Base-by-base conservation (phyloP, 2,888 invertebrate genomes). In the Agrilus biguttatus region DNA sequence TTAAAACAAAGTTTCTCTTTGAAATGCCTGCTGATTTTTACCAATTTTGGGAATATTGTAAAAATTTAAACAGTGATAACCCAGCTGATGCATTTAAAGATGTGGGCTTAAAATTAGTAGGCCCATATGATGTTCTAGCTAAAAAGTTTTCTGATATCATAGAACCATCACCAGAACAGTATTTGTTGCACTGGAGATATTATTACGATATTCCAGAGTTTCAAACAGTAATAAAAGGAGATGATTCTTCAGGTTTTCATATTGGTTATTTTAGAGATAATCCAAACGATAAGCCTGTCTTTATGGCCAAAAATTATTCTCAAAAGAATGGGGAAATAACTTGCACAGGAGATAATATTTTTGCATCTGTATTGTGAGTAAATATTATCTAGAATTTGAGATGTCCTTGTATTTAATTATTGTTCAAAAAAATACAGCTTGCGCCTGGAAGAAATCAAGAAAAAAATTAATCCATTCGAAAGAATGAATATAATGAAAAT, bases 141-240 rank as follows among this genome's bases (percentile, higher is more conserved):
- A 80, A 78, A 6, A 75, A 74, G 55, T 71, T 84, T 48, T 53
- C 55, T 45, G 55, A 57, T 39, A 72, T 71, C 2, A 63, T 66
- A 44, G 60, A 75, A 19, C 50, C 53, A 47, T 64, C 72, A 1
- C 65, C 74, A 45, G 72, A 77, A 47, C 68, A 78, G 46, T 86
- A 81, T 60, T 71, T 90, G 39, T 66, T 78, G 8, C 90, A 93
- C 61, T 92, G 89, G 85, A 75, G 96, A 53, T 95, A 85, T 66
- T 90, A 77, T 61, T 90, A 83, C 64, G 96, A 97, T 70, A 89
- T 92, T 8, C 95, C 96, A 8, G 95, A 96, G 66, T 87, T 93
- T 64, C 87, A 90, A 76, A 83, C 88, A 3, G 69, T 88, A 35
- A 62, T 89, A 40, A 80, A 77, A 60, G 76, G 74, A 17, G 78